phyloP scores from a whole-genome alignment of 2,888 invertebrate species.

The Leptopilina drosophilae region DNA sequence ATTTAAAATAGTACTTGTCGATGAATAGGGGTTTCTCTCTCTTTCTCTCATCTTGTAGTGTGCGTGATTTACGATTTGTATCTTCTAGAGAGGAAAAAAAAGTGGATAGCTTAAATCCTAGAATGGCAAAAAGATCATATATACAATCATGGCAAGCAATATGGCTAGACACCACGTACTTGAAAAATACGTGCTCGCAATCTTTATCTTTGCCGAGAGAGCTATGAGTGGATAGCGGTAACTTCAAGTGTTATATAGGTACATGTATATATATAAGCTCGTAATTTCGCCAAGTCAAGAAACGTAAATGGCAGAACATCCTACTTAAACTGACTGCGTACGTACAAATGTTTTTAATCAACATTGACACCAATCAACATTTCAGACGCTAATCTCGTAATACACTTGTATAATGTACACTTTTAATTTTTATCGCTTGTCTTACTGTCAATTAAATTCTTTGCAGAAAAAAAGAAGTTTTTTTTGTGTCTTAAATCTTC shows the following conservation, averaged over 20 bases:
- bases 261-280: constrained; percentile 2
- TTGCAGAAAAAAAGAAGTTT: background rate
- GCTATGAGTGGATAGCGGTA: constrained; percentile 40
- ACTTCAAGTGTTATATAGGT: background rate
- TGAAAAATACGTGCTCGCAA: constrained; percentile 37
- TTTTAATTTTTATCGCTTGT: constrained; percentile 22
- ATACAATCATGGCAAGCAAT: constrained; percentile 31
- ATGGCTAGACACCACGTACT: constrained; percentile 38
- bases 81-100: background rate
- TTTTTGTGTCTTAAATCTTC: no score
- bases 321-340: constrained; percentile 27
- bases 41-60: no score
- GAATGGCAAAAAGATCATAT: constrained; percentile 18
- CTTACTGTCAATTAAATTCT: constrained; percentile 23
- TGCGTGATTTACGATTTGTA: constrained; percentile 13
- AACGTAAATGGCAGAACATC: constrained; percentile 39
- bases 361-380: constrained; percentile 41
- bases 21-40: background rate
- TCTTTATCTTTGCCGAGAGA: constrained; percentile 15
- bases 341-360: constrained; percentile 40
- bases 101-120: background rate
- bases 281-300: constrained; percentile 33
- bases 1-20: constrained; percentile 6
- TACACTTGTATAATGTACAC: constrained; percentile 20
- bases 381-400: constrained; percentile 35